phyloP scores from a whole-genome alignment of 2,113 vertebrate genomes.

The Urocitellus parryii region DNA sequence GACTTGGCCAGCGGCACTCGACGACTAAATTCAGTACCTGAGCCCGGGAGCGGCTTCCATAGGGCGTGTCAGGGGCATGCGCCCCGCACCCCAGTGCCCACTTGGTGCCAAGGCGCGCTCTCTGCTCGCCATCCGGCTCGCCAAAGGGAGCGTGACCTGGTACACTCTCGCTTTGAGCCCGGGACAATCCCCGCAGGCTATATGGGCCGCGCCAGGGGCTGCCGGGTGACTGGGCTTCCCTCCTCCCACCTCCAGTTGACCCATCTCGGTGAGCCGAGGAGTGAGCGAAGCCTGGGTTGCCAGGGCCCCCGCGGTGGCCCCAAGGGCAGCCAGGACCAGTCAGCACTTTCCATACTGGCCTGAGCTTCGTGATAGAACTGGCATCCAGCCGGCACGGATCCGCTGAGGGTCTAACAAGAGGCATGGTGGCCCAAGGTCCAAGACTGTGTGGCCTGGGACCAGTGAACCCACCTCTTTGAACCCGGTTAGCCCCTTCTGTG shows the following conservation, averaged over 20 bases:
- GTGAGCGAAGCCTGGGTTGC: background rate
- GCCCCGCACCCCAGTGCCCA: background rate
- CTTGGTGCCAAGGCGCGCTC: background rate
- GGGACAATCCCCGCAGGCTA: background rate
- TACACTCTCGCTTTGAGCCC: background rate
- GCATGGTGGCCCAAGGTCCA: background rate
- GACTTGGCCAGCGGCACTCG: slow-evolving; percentile 61
- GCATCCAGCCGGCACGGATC: background rate
- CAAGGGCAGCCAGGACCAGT: background rate
- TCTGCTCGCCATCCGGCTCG: rapidly evolving
- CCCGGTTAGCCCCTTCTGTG: background rate
- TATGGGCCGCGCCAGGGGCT: background rate
- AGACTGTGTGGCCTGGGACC: background rate
- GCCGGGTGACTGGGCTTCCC: background rate
- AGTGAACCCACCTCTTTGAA: background rate
- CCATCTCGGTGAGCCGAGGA: background rate
- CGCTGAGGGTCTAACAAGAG: background rate
- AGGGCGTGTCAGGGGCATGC: background rate
- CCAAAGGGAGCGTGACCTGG: background rate
- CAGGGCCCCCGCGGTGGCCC: background rate
- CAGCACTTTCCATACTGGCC: slow-evolving; percentile 65
- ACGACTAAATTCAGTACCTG: slow-evolving; percentile 27
- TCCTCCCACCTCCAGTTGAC: background rate
- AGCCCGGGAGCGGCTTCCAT: background rate
- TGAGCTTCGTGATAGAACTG: background rate